A percentile compares a stretch with the other conserved stretches of the same genome.
Conservation (phyloP, 2,888 invertebrate species). For the Sipunculus nudus region DNA sequence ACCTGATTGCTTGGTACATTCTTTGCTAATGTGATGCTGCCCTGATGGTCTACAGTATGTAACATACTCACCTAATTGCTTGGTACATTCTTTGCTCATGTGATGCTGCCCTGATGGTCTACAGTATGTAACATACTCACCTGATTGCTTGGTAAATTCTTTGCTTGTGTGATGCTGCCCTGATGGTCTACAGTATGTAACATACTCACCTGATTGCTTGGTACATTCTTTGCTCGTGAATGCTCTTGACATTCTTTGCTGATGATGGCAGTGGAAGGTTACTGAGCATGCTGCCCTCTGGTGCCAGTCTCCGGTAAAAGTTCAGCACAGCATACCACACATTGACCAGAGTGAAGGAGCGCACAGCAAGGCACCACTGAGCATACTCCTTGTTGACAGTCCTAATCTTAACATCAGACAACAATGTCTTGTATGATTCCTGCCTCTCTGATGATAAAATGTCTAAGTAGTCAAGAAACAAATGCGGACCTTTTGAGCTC, state of each 20-base stretch:
- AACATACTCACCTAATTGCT: no score
- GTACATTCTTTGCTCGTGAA: conserved; percentile 48
- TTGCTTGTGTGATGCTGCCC: no score
- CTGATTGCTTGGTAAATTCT: no score
- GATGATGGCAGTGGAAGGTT: conserved; percentile 12
- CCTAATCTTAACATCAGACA: conserved; percentile 62
- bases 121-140: no score
- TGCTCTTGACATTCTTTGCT: background rate
- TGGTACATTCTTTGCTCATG: no score
- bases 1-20: no score
- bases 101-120: no score
- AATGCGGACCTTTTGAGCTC: conserved; percentile 51
- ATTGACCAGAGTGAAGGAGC: conserved; percentile 61
- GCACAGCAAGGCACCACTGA: conserved; percentile 60
- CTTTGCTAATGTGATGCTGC: no score
- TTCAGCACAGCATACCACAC: conserved; percentile 61
- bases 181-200: no score
- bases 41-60: no score
- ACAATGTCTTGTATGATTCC: conserved; percentile 51
- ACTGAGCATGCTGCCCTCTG: background rate
- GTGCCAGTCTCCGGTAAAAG: conserved; percentile 51
- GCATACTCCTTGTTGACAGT: conserved; percentile 61
- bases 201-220: conserved; percentile 55
- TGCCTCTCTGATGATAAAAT: conserved; percentile 55
- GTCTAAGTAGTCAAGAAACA: conserved; percentile 62